phyloP scores from a whole-genome alignment of 2,888 invertebrate species.

The Chesias legatella region DNA sequence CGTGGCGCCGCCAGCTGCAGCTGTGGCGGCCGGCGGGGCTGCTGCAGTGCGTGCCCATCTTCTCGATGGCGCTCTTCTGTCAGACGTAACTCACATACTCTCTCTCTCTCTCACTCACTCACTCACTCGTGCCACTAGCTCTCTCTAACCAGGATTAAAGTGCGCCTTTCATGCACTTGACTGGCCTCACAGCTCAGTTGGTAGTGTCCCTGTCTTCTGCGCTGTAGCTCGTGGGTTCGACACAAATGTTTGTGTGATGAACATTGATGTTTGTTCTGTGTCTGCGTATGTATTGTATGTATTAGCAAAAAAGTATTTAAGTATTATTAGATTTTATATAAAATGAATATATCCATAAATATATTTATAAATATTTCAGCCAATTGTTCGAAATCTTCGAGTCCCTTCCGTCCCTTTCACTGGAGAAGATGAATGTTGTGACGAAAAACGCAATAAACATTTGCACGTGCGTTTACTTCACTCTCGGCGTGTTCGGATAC shows the following conservation, averaged over 20 bases:
- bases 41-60: slow-evolving; percentile 95
- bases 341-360: not conserved
- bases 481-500: slow-evolving; percentile 96
- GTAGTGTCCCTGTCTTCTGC: too few species aligned
- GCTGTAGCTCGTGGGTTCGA: too few species aligned
- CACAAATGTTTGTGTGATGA: too few species aligned
- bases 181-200: too few species aligned
- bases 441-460: slow-evolving; percentile 94
- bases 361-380: slow-evolving; percentile 61
- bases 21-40: slow-evolving; percentile 93
- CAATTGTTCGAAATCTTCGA: slow-evolving; percentile 97
- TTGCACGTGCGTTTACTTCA: slow-evolving; percentile 93
- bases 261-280: too few species aligned
- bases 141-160: too few species aligned
- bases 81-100: slow-evolving; percentile 88
- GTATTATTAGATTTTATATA: too few species aligned
- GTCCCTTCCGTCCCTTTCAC: slow-evolving; percentile 90
- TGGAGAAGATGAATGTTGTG: slow-evolving; percentile 93
- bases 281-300: too few species aligned
- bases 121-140: too few species aligned
- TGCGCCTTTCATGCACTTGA: too few species aligned
- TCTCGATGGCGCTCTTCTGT: slow-evolving; percentile 97
- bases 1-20: slow-evolving; percentile 86
- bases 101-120: too few species aligned
- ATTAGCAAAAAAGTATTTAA: too few species aligned